Base-by-base conservation (phyloP, 2,888 invertebrate species). In the Linnaemya tessellans region DNA sequence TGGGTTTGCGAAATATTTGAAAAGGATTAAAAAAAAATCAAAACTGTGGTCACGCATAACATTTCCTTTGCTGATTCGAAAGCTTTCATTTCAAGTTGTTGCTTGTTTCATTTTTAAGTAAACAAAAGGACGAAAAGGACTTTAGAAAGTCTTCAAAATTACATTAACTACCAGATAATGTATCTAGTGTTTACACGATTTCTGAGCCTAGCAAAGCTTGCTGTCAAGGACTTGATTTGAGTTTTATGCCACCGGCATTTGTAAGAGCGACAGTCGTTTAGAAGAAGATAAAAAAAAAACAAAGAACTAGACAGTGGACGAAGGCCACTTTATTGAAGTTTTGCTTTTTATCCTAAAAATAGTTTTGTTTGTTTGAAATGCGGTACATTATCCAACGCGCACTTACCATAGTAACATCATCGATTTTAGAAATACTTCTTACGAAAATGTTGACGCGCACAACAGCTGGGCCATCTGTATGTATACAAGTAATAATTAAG, bases 351-450 rank as follows among this genome's bases (percentile, higher is more conserved):
- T 77, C 51, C 38, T 67, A 64, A 70, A 74, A 75, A 67, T 62
- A 64, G 71, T 78, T 85, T 81, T 80, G 80, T 87, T 71, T 79
- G 1, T 65, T 84, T 62, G 43, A 68, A 49, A 87, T 88, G 87
- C 87, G 86, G 88, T 80, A 86, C 87, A 88, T 88, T 89, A 87
- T 88, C 89, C 87, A 87, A 88, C 89, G 89, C 90, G 89, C 88
- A 97, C 97, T 97, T 97, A 98, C 98, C 98, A 98, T 98, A 92
- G 97, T 98, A 94, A 98, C 98, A 95, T 98, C 98, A 96, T 98
- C 98, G 95, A 98, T 98, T 95, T 98, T 98, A 94, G 98, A 97
- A 95, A 98, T 97, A 97, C 98, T 98, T 95, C 98, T 95, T 94
- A 98, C 97, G 96, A 97, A 97, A 95, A 98, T 97, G 97, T 98